These are phyloP conservation scores for Palythoa caribaeorum DNA, from an alignment of 92 coral and sea anemone genomes.

Conservation along the genomic window DNA sequence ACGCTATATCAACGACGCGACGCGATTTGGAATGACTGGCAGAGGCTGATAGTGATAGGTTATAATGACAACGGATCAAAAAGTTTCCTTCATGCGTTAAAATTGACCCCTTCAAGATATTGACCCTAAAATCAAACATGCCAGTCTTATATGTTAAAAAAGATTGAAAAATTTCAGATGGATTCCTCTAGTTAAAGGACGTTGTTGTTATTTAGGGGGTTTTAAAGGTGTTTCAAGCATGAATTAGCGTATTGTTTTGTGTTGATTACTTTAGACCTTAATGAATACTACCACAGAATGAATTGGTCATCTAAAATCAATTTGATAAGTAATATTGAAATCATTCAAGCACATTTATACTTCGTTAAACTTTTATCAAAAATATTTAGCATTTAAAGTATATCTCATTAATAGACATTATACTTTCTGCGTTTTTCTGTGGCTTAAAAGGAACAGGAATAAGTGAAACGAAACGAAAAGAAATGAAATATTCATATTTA, in stretches of 20 bases:
- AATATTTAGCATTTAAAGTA: too few species aligned
- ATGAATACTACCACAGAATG: background rate
- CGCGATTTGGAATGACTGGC: background rate
- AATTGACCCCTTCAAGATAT: background rate
- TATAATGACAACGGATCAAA: background rate
- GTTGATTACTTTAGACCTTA: slow-evolving; percentile 1
- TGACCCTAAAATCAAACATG: slow-evolving; percentile 17
- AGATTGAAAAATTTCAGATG: background rate
- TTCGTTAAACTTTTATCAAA: too few species aligned
- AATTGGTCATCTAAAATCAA: background rate
- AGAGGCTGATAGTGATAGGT: background rate
- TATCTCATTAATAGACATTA: background rate
- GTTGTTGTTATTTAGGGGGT: background rate
- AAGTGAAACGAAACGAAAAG: background rate
- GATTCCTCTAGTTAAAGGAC: background rate
- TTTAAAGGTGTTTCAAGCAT: background rate
- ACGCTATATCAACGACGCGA: background rate
- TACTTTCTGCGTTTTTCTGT: background rate
- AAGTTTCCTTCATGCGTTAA: background rate
- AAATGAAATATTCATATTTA: background rate
- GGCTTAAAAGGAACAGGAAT: too few species aligned
- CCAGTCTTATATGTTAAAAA: background rate
- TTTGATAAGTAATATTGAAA: background rate
- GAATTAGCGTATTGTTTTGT: background rate
- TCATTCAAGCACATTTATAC: too few species aligned